phyloP scores from a whole-genome alignment of 1,140 invertebrate genomes.

The Hypothenemus hampei region DNA sequence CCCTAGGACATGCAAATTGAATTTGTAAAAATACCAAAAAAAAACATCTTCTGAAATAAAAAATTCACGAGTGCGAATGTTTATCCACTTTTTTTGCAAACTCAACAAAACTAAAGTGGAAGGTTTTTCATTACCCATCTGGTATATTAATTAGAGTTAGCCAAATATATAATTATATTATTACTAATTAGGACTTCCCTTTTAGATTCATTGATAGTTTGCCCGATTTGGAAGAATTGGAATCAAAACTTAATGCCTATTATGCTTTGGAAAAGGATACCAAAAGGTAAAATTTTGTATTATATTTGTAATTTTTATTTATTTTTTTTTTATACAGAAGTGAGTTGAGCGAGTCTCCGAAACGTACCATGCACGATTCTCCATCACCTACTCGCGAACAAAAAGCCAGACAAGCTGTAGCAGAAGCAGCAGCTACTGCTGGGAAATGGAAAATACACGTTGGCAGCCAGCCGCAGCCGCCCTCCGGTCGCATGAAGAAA shows the following conservation, averaged over 20 bases:
- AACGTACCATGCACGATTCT: constrained; percentile 35
- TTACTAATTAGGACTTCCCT: too few relatives aligned
- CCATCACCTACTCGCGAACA: constrained; percentile 45
- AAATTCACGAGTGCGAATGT: too few relatives aligned
- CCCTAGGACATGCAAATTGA: too few relatives aligned
- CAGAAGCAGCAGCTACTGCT: constrained; percentile 42
- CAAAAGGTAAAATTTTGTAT: constrained; percentile 35
- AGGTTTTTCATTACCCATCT: too few relatives aligned
- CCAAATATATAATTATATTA: too few relatives aligned
- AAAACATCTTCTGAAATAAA: too few relatives aligned
- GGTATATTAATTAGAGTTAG: too few relatives aligned
- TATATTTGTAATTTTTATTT: neutral
- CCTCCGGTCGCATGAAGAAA: constrained; percentile 40
- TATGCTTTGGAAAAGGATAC: constrained; percentile 72
- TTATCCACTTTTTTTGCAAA: too few relatives aligned
- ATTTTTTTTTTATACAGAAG: constrained; percentile 26
- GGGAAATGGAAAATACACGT: constrained; percentile 46
- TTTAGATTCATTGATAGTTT: constrained; percentile 55
- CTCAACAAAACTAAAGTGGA: too few relatives aligned
- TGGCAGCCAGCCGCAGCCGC: constrained; percentile 19
- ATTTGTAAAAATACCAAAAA: too few relatives aligned
- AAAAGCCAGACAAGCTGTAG: constrained; percentile 44
- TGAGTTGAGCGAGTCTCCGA: constrained; percentile 40
- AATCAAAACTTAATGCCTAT: constrained; percentile 71
- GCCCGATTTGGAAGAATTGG: constrained; percentile 68